Percentiles rank a stretch among this genome's conserved stretches.
These are phyloP conservation scores for Engystomops pustulosus DNA, from an alignment of 2,113 vertebrate species.

Conservation along the genomic window DNA sequence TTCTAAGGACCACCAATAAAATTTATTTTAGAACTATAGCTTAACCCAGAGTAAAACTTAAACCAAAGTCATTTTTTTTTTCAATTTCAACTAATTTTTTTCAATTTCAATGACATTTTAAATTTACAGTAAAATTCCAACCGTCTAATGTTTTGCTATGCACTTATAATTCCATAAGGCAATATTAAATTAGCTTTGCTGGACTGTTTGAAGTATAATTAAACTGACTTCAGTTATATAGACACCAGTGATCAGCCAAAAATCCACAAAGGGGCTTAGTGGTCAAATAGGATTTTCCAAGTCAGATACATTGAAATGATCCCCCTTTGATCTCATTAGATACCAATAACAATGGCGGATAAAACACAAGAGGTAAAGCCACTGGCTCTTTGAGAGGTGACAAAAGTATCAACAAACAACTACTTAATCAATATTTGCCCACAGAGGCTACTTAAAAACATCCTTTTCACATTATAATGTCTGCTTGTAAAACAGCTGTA, in stretches of 20 bases:
- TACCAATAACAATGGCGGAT: constrained; percentile 86
- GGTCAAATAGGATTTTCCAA: constrained; percentile 85
- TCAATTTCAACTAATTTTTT: too few relatives aligned
- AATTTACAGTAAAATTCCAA: too few relatives aligned
- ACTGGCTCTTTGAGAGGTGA: constrained; percentile 82
- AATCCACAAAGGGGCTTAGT: constrained; percentile 70
- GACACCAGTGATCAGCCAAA: constrained; percentile 13
- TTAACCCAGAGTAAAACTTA: too few relatives aligned
- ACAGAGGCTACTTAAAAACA: constrained; percentile 85
- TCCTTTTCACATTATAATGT: constrained; percentile 98
- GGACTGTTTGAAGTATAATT: constrained; percentile 8
- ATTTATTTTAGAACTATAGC: too few relatives aligned
- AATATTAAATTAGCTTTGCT: neutral
- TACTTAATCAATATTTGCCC: constrained; percentile 99
- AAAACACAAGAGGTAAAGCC: constrained; percentile 86
- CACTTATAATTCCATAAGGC: neutral
- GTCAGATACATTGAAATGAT: constrained; percentile 98
- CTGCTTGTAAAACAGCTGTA: constrained; percentile 86
- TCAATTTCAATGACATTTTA: too few relatives aligned
- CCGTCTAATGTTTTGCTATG: too few relatives aligned
- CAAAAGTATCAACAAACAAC: constrained; percentile 96
- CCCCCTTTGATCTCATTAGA: constrained; percentile 96
- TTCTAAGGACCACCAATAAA: too few relatives aligned
- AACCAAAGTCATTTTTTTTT: neutral
- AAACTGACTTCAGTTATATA: constrained; percentile 31